These are phyloP conservation scores for Arrhopalites spinosus DNA, from an alignment of 2,888 invertebrate genomes.

Conservation along the genomic window DNA sequence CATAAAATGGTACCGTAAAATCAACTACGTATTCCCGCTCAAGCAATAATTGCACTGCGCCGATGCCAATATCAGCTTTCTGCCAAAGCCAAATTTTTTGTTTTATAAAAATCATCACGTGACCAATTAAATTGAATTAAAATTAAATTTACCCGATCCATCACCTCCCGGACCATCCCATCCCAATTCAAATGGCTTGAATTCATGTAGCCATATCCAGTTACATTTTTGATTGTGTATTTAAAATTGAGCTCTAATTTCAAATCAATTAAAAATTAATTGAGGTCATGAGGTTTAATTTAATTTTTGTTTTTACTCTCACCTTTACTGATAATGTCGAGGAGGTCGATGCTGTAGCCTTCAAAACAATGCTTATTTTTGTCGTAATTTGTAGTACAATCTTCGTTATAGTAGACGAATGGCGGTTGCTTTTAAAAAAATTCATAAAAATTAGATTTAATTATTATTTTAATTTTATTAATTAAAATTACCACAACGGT, in stretches of 20 bases:
- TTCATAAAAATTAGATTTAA: neutral
- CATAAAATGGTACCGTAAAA: conserved; percentile 59
- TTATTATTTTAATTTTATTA: too few species aligned
- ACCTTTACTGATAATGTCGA: conserved; percentile 79
- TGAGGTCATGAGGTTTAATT: too few species aligned
- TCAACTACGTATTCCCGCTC: conserved; percentile 61
- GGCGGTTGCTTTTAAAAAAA: conserved; percentile 73
- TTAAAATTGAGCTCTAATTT: conserved; percentile 76
- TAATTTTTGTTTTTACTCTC: too few species aligned
- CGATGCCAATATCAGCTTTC: conserved; percentile 90
- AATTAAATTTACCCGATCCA: conserved; percentile 67
- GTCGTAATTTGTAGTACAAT: conserved; percentile 54
- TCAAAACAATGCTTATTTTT: conserved; percentile 58
- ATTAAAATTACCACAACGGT: conserved; percentile 72
- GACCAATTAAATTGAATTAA: neutral
- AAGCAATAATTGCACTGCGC: conserved; percentile 95
- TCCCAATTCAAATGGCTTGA: conserved; percentile 75
- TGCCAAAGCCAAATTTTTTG: conserved; percentile 57
- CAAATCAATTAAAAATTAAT: too few species aligned
- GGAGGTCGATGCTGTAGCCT: conserved; percentile 94
- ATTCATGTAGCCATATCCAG: conserved; percentile 86
- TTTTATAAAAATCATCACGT: too few species aligned
- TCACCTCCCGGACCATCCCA: conserved; percentile 78
- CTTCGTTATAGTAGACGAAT: conserved; percentile 72
- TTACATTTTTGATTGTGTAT: conserved; percentile 65